Base-by-base conservation (phyloP, 2,888 invertebrate species). In the Sinhomidia bicolor region DNA sequence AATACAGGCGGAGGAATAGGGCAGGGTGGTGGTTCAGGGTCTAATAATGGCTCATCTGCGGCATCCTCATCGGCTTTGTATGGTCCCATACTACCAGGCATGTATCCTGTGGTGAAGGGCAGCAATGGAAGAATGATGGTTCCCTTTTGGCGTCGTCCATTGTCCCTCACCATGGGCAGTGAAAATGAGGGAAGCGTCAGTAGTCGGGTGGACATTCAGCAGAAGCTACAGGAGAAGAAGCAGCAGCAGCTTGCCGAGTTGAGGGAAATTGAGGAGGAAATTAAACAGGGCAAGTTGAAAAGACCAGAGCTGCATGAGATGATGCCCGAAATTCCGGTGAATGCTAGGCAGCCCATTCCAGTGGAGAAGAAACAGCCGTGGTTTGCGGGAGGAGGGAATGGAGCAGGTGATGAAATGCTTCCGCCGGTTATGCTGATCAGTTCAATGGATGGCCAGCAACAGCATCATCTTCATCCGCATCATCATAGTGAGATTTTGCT, bases 181-280 rank as follows among this genome's bases (percentile, higher is more conserved):
- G 96, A 96, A 93, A 96, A 96, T 93, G 97, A 97, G 93, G 96
- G 96, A 0, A 96, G 96, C 51, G 95, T 96, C 0, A 95, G 95
- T 0, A 96, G 96, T 7, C 95, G 96, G 12, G 96, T 97, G 44
- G 97, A 97, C 93, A 97, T 97, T 89, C 96, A 97, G 90, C 97
- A 97, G 92, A 97, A 97, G 93, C 94, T 97, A 0, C 96, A 97
- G 93, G 97, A 97, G 93, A 97, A 98, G 93, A 97, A 97, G 92
- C 96, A 97, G 92, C 97, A 97, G 91, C 97, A 98, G 93, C 94
- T 97, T 36, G 97, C 97, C 0, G 97, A 97, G 93, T 93, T 97
- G 44, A 95, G 96, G 89, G 97, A 96, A 76, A 96, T 96, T 81
- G 97, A 97, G 93, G 97, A 97, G 93, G 97, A 97, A 93, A 97